Conservation (phyloP, 2,113 vertebrate species). For the Copsychus sechellarum region DNA sequence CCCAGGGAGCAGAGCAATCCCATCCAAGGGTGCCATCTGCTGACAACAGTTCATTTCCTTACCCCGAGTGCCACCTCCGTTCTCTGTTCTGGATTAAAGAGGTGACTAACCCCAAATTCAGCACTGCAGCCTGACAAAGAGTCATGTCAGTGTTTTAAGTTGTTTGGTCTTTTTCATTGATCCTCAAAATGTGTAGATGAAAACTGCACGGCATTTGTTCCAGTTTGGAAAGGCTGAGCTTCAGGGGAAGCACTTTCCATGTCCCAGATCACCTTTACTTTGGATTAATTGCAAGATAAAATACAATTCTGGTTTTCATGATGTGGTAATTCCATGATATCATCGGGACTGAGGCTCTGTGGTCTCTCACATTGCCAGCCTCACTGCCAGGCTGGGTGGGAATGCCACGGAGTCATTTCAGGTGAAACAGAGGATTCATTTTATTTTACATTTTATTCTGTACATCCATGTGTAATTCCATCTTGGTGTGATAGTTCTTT, state of each 20-base stretch:
- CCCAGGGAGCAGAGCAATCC: too few relatives aligned
- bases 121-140: neutral
- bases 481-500: neutral
- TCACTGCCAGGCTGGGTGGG: neutral
- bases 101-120: neutral
- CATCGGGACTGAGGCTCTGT: neutral
- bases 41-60: neutral
- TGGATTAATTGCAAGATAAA: neutral
- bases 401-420: neutral
- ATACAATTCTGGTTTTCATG: neutral
- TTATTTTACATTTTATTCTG: neutral
- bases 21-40: constrained; percentile 18
- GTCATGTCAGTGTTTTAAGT: fast-evolving
- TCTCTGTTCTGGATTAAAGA: neutral
- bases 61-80: fast-evolving
- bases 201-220: neutral
- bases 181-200: neutral
- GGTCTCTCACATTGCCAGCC: neutral
- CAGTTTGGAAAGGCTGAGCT: neutral
- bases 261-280: neutral
- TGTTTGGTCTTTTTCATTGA: neutral
- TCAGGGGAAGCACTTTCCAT: neutral
- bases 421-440: neutral
- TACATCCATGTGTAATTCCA: neutral
- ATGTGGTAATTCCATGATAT: neutral